A percentile compares a stretch with the other conserved stretches of the same genome.
These are phyloP conservation scores for Tapera naevia DNA, from an alignment of 2,797 vertebrate genomes.

Conservation along the genomic window DNA sequence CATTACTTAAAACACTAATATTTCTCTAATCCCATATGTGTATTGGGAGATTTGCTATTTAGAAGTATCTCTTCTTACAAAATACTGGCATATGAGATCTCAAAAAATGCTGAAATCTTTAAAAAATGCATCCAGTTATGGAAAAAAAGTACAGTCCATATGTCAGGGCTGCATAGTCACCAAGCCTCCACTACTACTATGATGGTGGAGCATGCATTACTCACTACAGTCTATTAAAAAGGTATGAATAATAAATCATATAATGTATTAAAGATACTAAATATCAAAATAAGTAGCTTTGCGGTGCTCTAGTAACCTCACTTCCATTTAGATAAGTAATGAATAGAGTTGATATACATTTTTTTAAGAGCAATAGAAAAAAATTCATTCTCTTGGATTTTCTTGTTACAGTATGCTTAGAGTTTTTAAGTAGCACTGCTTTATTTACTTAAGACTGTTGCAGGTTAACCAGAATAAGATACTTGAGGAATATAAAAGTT, in stretches of 20 bases:
- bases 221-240: neutral
- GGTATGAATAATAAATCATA: neutral
- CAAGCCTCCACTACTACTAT: neutral
- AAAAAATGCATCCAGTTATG: neutral
- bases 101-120: neutral
- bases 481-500: neutral
- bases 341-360: neutral
- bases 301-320: neutral
- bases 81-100: neutral
- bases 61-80: neutral
- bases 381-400: neutral
- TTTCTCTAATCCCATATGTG: neutral
- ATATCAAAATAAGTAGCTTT: neutral
- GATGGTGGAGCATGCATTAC: neutral
- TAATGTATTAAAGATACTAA: neutral
- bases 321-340: neutral
- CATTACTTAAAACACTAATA: slow-evolving; percentile 4
- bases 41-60: neutral
- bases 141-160: neutral
- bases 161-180: neutral
- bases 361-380: neutral
- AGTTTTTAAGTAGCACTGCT: neutral
- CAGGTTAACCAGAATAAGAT: neutral
- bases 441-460: neutral
- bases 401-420: neutral